These are phyloP conservation scores for Meloidogyne hapla DNA, from an alignment of 1,140 invertebrate genomes.

Conservation along the genomic window DNA sequence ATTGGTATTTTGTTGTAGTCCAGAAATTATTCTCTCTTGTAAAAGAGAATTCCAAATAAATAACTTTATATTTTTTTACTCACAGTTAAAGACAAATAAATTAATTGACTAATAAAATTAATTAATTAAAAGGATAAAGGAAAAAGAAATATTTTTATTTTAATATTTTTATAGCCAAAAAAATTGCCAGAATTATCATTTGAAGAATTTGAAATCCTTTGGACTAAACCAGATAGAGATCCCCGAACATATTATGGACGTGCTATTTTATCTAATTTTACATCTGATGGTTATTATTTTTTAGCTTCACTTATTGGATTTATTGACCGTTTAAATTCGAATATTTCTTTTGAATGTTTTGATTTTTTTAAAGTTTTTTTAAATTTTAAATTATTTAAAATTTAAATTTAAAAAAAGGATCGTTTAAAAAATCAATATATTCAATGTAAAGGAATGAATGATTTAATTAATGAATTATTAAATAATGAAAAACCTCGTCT, in stretches of 20 bases:
- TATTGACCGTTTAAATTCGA: background rate
- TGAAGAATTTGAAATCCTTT: background rate
- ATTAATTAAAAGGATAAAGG: too few species aligned
- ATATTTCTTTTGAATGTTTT: background rate
- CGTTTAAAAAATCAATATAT: background rate
- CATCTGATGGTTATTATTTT: background rate
- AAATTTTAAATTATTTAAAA: background rate
- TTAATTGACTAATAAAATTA: too few species aligned
- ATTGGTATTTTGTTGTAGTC: too few species aligned
- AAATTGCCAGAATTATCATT: background rate
- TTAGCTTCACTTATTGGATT: background rate
- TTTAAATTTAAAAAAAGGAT: background rate
- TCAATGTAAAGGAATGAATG: background rate
- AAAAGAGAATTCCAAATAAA: too few species aligned
- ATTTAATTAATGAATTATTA: conserved; percentile 4
- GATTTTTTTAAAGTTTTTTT: background rate
- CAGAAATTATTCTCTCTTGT: too few species aligned
- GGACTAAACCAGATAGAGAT: background rate
- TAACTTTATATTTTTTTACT: too few species aligned
- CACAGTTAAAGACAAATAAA: too few species aligned
- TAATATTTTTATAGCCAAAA: background rate
- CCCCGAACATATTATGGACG: background rate
- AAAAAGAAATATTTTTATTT: too few species aligned
- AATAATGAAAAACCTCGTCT: background rate
- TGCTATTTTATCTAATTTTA: background rate